These are phyloP conservation scores for Agraylea sexmaculata DNA, from an alignment of 1,140 invertebrate genomes.

Conservation along the genomic window DNA sequence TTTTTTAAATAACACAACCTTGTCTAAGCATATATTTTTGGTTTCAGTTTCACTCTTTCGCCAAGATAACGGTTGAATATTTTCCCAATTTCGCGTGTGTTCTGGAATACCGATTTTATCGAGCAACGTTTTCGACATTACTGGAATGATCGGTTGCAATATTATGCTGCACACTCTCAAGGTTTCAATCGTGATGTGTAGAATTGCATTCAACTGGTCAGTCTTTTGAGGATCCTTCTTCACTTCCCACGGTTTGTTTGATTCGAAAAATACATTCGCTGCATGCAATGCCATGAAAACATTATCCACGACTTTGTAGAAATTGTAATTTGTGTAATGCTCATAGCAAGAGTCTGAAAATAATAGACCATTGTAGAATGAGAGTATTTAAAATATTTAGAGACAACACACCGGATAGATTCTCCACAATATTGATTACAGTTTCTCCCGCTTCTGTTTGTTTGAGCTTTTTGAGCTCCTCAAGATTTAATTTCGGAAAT, in stretches of 20 bases:
- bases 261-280: constrained; percentile 79
- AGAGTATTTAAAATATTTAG: too few relatives aligned
- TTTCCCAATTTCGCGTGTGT: constrained; percentile 40
- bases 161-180: constrained; percentile 65
- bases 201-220: constrained; percentile 55
- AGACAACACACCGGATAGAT: constrained; percentile 43
- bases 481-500: constrained; percentile 49
- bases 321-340: constrained; percentile 66
- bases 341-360: constrained; percentile 42
- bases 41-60: constrained; percentile 20
- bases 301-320: constrained; percentile 72
- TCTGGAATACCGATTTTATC: constrained; percentile 50
- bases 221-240: constrained; percentile 32
- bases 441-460: constrained; percentile 33
- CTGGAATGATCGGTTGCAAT: constrained; percentile 76
- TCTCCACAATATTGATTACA: constrained; percentile 40
- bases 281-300: constrained; percentile 61
- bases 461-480: constrained; percentile 34
- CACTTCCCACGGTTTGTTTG: constrained; percentile 79
- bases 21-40: constrained; percentile 21
- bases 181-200: constrained; percentile 76
- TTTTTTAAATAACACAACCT: constrained; percentile 27
- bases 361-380: background rate
- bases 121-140: constrained; percentile 49
- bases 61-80: constrained; percentile 33